These are phyloP conservation scores for Neodontobutis hainanensis DNA, from an alignment of 2,113 vertebrate species.

Conservation along the genomic window DNA sequence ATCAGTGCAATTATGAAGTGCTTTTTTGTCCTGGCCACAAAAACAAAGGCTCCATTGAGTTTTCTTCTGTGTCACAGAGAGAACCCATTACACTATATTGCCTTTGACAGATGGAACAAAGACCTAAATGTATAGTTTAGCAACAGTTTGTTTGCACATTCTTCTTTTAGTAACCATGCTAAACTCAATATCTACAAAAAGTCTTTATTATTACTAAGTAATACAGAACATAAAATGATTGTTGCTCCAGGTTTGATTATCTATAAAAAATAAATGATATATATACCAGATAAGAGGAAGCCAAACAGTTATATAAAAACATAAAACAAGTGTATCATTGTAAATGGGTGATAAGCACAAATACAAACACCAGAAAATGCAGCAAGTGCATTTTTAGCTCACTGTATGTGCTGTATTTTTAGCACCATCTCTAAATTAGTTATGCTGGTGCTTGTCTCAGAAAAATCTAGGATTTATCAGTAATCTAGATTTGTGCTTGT, in stretches of 20 bases:
- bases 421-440: background rate
- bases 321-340: background rate
- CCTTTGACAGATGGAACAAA: conserved; percentile 33
- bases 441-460: conserved; percentile 7
- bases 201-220: too few relatives aligned
- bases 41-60: conserved; percentile 41
- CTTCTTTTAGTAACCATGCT: too few relatives aligned
- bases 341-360: background rate
- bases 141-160: too few relatives aligned
- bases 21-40: conserved; percentile 5
- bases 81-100: conserved; percentile 14
- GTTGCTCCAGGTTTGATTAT: too few relatives aligned
- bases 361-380: background rate
- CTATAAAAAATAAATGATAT: too few relatives aligned
- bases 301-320: background rate
- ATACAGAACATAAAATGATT: too few relatives aligned
- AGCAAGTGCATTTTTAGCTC: background rate
- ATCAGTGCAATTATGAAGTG: conserved; percentile 2
- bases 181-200: too few relatives aligned
- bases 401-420: background rate
- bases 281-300: background rate
- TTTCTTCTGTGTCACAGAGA: conserved; percentile 9
- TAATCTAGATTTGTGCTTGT: conserved; percentile 32
- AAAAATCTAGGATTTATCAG: conserved; percentile 26
- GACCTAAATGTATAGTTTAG: background rate